Conservation (phyloP, 2,113 vertebrate genomes). For the Onychorhynchus coronatus region DNA sequence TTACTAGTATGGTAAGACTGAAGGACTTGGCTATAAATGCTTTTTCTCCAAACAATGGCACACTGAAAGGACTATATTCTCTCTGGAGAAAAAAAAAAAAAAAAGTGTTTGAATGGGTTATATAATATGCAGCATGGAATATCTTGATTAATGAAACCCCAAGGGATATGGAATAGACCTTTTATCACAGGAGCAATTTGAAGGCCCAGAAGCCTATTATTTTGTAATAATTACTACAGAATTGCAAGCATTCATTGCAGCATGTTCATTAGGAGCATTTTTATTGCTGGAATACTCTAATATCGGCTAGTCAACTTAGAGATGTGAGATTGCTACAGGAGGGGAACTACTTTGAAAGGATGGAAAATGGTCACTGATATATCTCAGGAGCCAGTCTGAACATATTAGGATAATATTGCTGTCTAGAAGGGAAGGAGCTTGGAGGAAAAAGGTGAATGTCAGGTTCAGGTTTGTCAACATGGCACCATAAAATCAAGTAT, state of each 20-base stretch:
- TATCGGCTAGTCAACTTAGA: not conserved
- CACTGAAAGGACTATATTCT: not conserved
- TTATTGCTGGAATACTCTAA: not conserved
- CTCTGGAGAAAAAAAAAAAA: not conserved
- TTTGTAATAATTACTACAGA: not conserved
- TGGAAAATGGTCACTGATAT: not conserved
- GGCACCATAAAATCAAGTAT: not conserved
- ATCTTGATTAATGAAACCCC: not conserved
- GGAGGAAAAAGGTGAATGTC: not conserved
- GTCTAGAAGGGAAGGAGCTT: not conserved
- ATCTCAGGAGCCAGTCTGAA: not conserved
- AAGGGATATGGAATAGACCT: not conserved
- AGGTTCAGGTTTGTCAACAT: not conserved
- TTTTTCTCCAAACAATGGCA: not conserved
- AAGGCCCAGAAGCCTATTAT: not conserved
- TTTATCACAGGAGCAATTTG: not conserved
- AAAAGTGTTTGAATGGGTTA: not conserved
- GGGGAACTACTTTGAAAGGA: not conserved
- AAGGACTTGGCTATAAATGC: not conserved
- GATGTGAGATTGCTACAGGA: not conserved
- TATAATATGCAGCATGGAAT: not conserved
- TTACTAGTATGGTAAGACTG: not conserved
- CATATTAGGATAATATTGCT: not conserved
- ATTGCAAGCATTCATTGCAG: not conserved
- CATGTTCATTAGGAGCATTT: not conserved